Evolutionary conservation across 1,140 invertebrate genomes (phyloP).

Genomic region (Cheumatopsyche charites): DNA sequence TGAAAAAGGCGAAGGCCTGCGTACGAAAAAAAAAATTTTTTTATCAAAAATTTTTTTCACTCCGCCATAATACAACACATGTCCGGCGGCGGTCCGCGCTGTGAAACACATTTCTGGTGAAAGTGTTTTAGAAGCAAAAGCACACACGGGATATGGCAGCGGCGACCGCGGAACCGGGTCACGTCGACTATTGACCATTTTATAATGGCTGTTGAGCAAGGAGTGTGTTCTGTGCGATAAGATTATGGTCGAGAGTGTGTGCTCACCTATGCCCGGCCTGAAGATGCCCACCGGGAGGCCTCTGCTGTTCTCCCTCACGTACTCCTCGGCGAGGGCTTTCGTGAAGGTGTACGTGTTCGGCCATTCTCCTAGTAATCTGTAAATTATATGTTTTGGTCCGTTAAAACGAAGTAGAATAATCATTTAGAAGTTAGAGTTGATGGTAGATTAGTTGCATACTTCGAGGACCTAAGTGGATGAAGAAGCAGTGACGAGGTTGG

Average conservation of each 20-base stretch:
- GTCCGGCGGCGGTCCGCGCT: no score
- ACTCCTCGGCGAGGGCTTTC: slow-evolving; percentile 73
- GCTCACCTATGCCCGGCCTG: slow-evolving; percentile 68
- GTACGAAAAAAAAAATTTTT: no score
- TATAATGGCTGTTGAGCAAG: background rate
- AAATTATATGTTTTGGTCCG: slow-evolving; percentile 44
- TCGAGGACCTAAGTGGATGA: no score
- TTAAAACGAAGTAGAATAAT: background rate
- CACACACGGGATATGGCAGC: no score
- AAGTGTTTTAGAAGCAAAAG: no score
- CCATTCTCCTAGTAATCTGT: slow-evolving; percentile 67
- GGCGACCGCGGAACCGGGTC: no score
- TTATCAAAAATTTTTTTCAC: background rate
- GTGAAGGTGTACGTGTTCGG: slow-evolving; percentile 80
- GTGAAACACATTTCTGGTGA: no score
- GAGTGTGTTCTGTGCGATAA: background rate
- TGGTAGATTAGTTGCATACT: no score
- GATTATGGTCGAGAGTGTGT: background rate
- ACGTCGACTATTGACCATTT: background rate
- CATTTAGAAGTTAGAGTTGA: background rate
- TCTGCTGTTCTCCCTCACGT: slow-evolving; percentile 62
- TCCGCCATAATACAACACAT: no score
- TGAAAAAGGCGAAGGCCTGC: no score
- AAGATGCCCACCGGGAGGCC: slow-evolving; percentile 72
- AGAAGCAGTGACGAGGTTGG: no score